These are phyloP conservation scores for Abramis brama DNA, from an alignment of 2,113 vertebrate genomes.

Conservation along the genomic window DNA sequence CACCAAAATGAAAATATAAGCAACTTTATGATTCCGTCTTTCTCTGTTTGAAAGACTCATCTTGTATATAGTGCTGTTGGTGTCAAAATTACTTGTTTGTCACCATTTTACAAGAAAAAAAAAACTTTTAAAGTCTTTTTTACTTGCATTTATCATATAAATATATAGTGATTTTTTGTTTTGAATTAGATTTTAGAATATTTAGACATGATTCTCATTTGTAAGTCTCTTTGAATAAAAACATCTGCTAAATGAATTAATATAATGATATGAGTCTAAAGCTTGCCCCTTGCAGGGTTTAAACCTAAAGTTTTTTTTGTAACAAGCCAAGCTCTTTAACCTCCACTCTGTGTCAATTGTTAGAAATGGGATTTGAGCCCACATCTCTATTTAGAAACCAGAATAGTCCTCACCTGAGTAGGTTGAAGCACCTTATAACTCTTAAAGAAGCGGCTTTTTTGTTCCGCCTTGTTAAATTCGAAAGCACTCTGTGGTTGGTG, in stretches of 20 bases:
- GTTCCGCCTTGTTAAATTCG: constrained; percentile 24
- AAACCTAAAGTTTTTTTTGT: too few relatives aligned
- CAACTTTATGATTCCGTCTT: background rate
- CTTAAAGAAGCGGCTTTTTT: background rate
- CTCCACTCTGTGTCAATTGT: background rate
- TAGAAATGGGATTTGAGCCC: background rate
- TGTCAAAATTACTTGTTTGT: background rate
- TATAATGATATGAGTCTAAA: background rate
- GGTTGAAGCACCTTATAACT: constrained; percentile 9
- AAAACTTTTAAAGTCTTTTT: background rate
- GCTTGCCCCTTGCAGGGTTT: background rate
- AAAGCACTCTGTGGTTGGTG: background rate
- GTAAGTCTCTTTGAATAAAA: background rate
- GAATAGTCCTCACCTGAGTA: background rate
- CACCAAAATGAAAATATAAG: constrained; percentile 1
- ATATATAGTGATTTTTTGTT: too few relatives aligned
- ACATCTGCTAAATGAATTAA: background rate
- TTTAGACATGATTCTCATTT: background rate
- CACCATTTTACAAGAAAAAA: background rate
- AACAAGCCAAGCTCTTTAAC: background rate
- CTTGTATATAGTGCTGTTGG: background rate
- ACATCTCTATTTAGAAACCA: background rate
- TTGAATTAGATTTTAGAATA: too few relatives aligned
- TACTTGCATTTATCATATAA: too few relatives aligned
- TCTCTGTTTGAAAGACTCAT: background rate